Evolutionary conservation across 1,140 invertebrate genomes (phyloP).

Genomic region (Zaprionus ghesquierei): DNA sequence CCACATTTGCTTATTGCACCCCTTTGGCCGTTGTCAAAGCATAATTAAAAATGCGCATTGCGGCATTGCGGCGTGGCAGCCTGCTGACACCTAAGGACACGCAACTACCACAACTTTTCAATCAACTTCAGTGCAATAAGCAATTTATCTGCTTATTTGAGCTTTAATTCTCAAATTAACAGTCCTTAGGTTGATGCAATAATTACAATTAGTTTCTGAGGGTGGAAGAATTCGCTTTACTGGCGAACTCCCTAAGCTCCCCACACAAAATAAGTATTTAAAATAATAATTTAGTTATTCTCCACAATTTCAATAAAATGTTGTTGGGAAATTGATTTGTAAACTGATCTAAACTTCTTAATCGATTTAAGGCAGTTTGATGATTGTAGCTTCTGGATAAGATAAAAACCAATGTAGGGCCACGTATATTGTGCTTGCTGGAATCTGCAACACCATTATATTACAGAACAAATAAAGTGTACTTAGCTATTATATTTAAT

Average conservation of each 20-base stretch:
- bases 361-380: too few relatives aligned
- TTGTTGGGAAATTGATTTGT: too few relatives aligned
- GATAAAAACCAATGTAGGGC: too few relatives aligned
- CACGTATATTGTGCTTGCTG: too few relatives aligned
- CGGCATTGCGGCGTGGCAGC: slow-evolving; percentile 6
- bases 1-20: slow-evolving; percentile 17
- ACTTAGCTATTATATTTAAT: too few relatives aligned
- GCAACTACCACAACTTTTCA: slow-evolving; percentile 20
- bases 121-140: slow-evolving; percentile 14
- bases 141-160: slow-evolving; percentile 7
- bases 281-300: too few relatives aligned
- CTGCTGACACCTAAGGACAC: neutral
- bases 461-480: too few relatives aligned
- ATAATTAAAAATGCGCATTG: slow-evolving; percentile 62
- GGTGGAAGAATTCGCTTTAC: neutral
- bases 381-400: too few relatives aligned
- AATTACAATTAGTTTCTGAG: neutral
- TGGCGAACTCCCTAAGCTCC: neutral
- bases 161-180: neutral
- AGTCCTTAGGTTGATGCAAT: neutral
- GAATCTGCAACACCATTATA: too few relatives aligned
- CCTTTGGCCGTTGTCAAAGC: slow-evolving; percentile 39
- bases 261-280: neutral
- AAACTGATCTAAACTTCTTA: too few relatives aligned
- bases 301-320: too few relatives aligned